A percentile compares a stretch with the other conserved stretches of the same genome.
phyloP scores from a whole-genome alignment of 2,888 invertebrate genomes.

The Liposcelis brunnea region DNA sequence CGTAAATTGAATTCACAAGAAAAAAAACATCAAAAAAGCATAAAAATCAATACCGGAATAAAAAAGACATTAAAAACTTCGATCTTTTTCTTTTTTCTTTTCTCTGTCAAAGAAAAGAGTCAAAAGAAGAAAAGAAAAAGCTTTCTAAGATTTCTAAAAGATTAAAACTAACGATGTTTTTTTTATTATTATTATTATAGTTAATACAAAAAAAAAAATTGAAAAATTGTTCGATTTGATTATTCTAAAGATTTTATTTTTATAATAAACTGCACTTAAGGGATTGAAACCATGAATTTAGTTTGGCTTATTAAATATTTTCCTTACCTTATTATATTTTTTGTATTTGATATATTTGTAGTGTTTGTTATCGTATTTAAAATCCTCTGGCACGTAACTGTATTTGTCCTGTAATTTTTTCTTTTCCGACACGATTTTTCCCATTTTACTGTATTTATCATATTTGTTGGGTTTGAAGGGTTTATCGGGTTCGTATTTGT shows the following conservation, averaged over 20 bases:
- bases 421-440: slow-evolving; percentile 16
- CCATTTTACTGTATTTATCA: slow-evolving; percentile 7
- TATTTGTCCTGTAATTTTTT: slow-evolving; percentile 27
- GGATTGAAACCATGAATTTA: too few species aligned
- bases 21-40: too few species aligned
- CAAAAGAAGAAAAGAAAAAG: neutral
- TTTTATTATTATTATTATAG: too few species aligned
- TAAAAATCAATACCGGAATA: too few species aligned
- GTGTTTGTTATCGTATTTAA: slow-evolving; percentile 62
- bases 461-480: slow-evolving; percentile 13
- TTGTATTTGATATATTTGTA: slow-evolving; percentile 62
- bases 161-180: slow-evolving; percentile 19
- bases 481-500: neutral
- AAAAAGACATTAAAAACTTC: neutral
- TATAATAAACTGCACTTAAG: too few species aligned
- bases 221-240: slow-evolving; percentile 24
- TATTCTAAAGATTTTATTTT: neutral
- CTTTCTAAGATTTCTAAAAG: too few species aligned
- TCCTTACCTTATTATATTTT: slow-evolving; percentile 43
- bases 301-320: slow-evolving; percentile 10
- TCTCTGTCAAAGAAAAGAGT: neutral
- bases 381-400: slow-evolving; percentile 54
- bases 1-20: too few species aligned
- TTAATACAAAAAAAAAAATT: slow-evolving; percentile 12
- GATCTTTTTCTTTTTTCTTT: too few species aligned